Conservation (phyloP, 1,140 invertebrate species). For the Sycophila sp. region DNA sequence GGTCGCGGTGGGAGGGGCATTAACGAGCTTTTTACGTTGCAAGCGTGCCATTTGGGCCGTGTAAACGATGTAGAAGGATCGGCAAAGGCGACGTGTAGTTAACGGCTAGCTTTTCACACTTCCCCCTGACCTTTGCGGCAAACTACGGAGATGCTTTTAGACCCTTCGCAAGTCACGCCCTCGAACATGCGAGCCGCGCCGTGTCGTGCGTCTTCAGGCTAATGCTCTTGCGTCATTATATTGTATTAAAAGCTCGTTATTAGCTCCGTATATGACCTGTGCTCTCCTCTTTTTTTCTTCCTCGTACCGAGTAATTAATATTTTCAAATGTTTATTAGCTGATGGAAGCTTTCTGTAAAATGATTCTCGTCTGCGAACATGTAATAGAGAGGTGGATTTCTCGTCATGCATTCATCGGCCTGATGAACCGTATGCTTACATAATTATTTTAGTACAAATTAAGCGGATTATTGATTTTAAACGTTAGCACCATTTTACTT, state of each 20-base stretch:
- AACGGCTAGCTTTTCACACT: conserved; percentile 23
- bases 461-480: too few species aligned
- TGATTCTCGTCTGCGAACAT: too few species aligned
- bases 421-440: too few species aligned
- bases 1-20: neutral
- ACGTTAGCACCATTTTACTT: too few species aligned
- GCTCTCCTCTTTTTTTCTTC: neutral
- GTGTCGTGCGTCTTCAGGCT: neutral
- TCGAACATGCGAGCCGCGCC: neutral
- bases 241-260: conserved; percentile 22
- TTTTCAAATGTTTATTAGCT: too few species aligned
- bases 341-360: too few species aligned
- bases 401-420: too few species aligned
- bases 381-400: too few species aligned
- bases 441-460: too few species aligned
- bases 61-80: neutral
- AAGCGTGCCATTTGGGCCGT: neutral
- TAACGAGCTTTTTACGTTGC: neutral
- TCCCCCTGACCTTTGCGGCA: neutral
- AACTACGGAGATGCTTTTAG: neutral
- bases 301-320: too few species aligned
- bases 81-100: neutral
- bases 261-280: neutral
- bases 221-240: conserved; percentile 3
- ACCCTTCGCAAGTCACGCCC: neutral